These are phyloP conservation scores for Jaculus jaculus DNA, from an alignment of 2,113 vertebrate genomes.

Conservation along the genomic window DNA sequence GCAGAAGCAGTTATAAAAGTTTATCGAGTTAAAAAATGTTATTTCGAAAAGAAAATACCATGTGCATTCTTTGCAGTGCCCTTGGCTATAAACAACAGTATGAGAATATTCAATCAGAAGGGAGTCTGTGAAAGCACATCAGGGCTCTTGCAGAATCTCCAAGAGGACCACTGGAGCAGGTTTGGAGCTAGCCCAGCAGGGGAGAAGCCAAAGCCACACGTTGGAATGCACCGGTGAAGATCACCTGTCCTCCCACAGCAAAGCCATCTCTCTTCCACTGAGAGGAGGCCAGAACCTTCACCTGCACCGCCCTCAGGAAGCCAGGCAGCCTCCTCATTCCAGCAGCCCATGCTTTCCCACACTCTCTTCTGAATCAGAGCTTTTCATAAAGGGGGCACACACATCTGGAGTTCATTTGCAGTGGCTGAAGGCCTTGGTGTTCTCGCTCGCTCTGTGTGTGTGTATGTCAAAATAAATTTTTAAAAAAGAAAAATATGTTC, in stretches of 20 bases:
- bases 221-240: accelerated
- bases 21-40: neutral
- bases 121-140: neutral
- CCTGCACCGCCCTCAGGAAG: neutral
- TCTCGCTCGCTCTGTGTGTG: too few species aligned
- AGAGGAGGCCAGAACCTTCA: neutral
- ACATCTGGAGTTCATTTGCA: too few species aligned
- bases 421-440: too few species aligned
- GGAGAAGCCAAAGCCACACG: too few species aligned
- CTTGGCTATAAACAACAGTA: neutral
- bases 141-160: neutral
- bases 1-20: neutral
- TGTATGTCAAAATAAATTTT: too few species aligned
- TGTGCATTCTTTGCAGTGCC: neutral
- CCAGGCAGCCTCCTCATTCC: neutral
- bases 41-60: neutral
- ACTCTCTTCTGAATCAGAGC: neutral
- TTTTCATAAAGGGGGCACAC: neutral
- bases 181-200: neutral
- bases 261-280: accelerated
- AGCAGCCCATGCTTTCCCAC: too few species aligned
- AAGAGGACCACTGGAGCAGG: neutral
- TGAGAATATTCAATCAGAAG: conserved; percentile 8
- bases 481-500: neutral
- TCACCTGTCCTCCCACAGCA: accelerated